These are phyloP conservation scores for Coelopa frigida DNA, from an alignment of 1,140 invertebrate genomes.

Conservation along the genomic window DNA sequence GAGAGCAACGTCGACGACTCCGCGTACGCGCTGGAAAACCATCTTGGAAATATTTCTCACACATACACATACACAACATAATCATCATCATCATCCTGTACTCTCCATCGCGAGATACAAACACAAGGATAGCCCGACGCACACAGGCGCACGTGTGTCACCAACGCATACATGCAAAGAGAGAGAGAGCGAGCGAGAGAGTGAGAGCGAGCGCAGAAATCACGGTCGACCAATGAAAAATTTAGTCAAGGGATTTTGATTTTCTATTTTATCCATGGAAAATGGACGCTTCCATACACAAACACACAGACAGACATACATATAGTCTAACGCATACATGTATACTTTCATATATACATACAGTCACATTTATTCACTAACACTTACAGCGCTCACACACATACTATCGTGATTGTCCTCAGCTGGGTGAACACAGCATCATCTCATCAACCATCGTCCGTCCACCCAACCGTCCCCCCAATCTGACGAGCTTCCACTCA, in stretches of 20 bases:
- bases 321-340: neutral
- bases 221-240: conserved; percentile 46
- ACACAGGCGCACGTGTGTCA: neutral
- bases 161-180: conserved; percentile 9
- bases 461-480: too few relatives aligned
- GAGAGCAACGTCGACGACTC: neutral
- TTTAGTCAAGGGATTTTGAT: conserved; percentile 46
- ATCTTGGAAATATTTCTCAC: conserved; percentile 4
- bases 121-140: too few relatives aligned
- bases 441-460: too few relatives aligned
- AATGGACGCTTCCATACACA: conserved; percentile 20
- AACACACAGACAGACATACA: neutral
- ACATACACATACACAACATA: conserved; percentile 3
- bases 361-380: too few relatives aligned
- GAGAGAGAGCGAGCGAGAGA: conserved; percentile 15
- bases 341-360: too few relatives aligned
- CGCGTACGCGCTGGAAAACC: conserved; percentile 7
- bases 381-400: too few relatives aligned
- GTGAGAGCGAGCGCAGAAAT: conserved; percentile 40
- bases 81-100: neutral
- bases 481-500: too few relatives aligned
- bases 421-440: too few relatives aligned
- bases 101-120: too few relatives aligned
- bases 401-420: too few relatives aligned
- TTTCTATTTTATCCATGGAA: conserved; percentile 40